Conservation (phyloP, 2,113 vertebrate genomes). For the Egretta garzetta region DNA sequence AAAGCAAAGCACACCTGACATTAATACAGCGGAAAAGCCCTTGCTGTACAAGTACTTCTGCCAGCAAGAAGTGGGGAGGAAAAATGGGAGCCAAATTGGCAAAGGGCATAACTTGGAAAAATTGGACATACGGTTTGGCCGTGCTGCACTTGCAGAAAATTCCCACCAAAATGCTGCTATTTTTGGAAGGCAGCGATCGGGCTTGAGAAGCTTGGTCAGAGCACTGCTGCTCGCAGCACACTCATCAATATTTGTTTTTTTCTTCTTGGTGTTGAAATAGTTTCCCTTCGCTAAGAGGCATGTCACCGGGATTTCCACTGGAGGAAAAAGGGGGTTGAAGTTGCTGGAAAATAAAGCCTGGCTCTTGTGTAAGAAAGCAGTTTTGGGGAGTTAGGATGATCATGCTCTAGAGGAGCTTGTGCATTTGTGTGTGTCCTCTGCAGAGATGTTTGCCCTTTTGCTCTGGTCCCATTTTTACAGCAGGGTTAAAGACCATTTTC, state of each 20-base stretch:
- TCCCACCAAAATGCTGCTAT: slow-evolving; percentile 56
- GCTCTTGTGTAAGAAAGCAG: neutral
- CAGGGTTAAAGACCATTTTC: neutral
- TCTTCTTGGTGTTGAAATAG: neutral
- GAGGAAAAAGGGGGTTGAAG: neutral
- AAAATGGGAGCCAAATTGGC: slow-evolving; percentile 54
- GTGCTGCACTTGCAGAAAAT: slow-evolving; percentile 51
- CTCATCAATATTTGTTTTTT: neutral
- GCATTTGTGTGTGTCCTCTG: neutral
- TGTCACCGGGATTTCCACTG: neutral
- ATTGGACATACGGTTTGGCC: slow-evolving; percentile 66
- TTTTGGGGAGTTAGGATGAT: neutral
- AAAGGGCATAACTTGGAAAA: slow-evolving; percentile 60
- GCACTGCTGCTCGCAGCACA: neutral
- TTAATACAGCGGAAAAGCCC: slow-evolving; percentile 12
- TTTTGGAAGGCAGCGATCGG: neutral
- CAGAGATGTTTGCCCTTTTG: neutral
- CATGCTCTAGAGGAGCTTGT: neutral
- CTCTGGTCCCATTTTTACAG: neutral
- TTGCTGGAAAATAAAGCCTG: neutral
- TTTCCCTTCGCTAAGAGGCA: neutral
- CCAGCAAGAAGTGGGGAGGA: slow-evolving; percentile 32
- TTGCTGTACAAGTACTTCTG: slow-evolving; percentile 24
- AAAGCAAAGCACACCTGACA: slow-evolving; percentile 52
- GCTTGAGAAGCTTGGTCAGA: neutral